Evolutionary conservation across 2,113 vertebrate species (phyloP), one percentile per base, ranked within the genome.

Genomic region (Prunella fulvescens): DNA sequence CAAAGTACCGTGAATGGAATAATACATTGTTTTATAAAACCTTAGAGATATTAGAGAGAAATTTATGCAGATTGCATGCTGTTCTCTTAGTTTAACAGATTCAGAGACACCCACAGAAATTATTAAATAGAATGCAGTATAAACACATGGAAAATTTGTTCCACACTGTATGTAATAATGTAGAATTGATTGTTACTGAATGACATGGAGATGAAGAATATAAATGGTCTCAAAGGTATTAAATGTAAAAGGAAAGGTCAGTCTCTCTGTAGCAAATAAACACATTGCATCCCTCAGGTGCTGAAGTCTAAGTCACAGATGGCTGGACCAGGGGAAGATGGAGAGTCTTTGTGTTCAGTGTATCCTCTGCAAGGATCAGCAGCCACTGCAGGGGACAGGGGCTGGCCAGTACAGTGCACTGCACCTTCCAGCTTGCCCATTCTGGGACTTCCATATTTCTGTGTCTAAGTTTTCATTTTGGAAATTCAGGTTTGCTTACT

Each of bases 91-190:
- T 58, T 85, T 81, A 90, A 77, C 39, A 69, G 77, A 73, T 89
- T 94, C 83, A 93, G 90, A 92, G 62, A 31, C 53, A 82, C 50
- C 28, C 81, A 82, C 45, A 77, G 78, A 95, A 92, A 86, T 93
- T 86, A 86, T 83, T 85, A 69, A 86, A 91, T 72, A 56, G 54
- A 88, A 56, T 73, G 51, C 33, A 83, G 37, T 88, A 80, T 73
- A 94, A 96, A 83, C 79, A 93, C 35, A 81, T 61, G 42, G 58
- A 88, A 92, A 96, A 73, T 88, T 54, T 88, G 37, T 90, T 90
- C 91, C 66, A 77, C 64, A 24, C 28, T 22, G 29, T 60, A 25
- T 90, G 13, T 65, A 92, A 83, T 90, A 93, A 73, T 58, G 86
- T 66, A 54, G 86, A 93, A 88, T 86, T 88, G 35, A 57, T 83